Conservation (phyloP, 2,888 invertebrate genomes). For the Electrophaes corylata region DNA sequence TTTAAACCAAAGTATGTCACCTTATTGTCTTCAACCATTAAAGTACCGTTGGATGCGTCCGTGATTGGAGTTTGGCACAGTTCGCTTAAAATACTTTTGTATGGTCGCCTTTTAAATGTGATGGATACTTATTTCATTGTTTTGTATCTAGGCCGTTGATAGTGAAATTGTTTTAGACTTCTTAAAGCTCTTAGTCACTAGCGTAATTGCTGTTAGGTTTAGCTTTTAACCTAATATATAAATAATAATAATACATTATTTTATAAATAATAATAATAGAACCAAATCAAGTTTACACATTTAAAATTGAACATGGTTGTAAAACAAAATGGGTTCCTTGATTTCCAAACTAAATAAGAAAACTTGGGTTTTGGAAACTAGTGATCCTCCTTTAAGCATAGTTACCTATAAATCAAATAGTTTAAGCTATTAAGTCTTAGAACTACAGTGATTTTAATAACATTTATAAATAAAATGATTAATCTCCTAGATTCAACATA, state of each 20-base stretch:
- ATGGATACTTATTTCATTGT: slow-evolving; percentile 25
- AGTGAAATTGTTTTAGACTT: slow-evolving; percentile 21
- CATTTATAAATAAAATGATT: neutral
- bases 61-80: slow-evolving; percentile 42
- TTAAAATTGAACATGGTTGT: too few relatives aligned
- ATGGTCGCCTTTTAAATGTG: slow-evolving; percentile 24
- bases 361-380: too few relatives aligned
- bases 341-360: too few relatives aligned
- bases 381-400: too few relatives aligned
- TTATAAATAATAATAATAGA: too few relatives aligned
- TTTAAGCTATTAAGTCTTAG: too few relatives aligned
- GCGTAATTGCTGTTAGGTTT: neutral
- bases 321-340: too few relatives aligned
- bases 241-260: too few relatives aligned
- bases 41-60: slow-evolving; percentile 42
- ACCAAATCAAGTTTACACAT: too few relatives aligned
- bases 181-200: neutral
- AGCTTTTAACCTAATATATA: too few relatives aligned
- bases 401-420: too few relatives aligned
- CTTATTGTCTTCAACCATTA: slow-evolving; percentile 41
- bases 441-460: too few relatives aligned
- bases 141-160: slow-evolving; percentile 30
- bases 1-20: slow-evolving; percentile 36
- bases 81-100: slow-evolving; percentile 37
- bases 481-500: neutral